Evolutionary conservation across 2,888 invertebrate genomes (phyloP).

Genomic region (Leistus spinibarbis): DNA sequence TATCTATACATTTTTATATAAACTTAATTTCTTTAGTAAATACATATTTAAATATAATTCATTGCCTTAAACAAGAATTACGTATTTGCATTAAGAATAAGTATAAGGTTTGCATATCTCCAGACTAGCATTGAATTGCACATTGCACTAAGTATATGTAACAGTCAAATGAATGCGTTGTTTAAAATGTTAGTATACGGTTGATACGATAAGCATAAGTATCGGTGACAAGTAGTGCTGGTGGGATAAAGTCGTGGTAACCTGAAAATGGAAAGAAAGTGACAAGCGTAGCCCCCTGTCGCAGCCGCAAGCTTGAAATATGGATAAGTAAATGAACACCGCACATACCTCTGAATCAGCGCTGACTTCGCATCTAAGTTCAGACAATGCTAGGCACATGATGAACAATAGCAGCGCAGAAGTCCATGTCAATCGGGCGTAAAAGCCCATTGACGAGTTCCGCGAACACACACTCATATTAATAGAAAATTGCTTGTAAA

Average conservation of each 20-base stretch:
- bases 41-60: no score
- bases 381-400: conserved; percentile 8
- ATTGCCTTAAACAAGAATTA: no score
- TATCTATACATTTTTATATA: no score
- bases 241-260: not conserved
- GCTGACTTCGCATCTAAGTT: conserved; percentile 28
- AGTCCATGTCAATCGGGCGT: conserved; percentile 15
- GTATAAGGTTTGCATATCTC: no score
- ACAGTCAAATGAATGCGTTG: no score
- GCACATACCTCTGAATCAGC: conserved; percentile 35
- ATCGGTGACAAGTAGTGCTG: not conserved
- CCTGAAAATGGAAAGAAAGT: not conserved
- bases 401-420: conserved; percentile 15
- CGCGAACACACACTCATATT: conserved; percentile 27
- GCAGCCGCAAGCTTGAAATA: not conserved
- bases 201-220: no score
- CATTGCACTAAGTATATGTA: no score
- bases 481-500: not conserved
- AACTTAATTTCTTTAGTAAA: no score
- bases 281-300: no score
- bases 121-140: no score
- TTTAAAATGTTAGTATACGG: no score
- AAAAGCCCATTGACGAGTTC: not conserved
- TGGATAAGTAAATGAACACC: not conserved
- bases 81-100: no score